Evolutionary conservation across 1,140 invertebrate genomes (phyloP), one percentile per base, ranked within the genome.

Genomic region (Venustaconcha ellipsiformis): DNA sequence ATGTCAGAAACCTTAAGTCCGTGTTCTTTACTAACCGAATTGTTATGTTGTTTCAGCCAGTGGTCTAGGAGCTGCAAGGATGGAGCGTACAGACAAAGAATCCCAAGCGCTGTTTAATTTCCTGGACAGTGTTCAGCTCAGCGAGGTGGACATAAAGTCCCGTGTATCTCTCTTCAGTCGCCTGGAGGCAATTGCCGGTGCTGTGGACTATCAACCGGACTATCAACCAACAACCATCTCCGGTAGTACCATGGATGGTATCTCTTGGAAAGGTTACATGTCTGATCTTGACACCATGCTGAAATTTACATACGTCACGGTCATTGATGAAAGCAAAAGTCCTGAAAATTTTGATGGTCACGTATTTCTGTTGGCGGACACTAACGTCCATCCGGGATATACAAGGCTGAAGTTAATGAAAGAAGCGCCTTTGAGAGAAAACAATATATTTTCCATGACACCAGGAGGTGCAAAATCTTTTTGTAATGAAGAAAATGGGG

Each of bases 191-290:
- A 18, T 70, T 18, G 69, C 69, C 13, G 60, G 60, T 55, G 69
- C 69, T 14, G 69, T 70, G 6, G 69, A 70, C 63, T 70, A 20
- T 70, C 69, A 70, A 62, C 69, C 69, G 20, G 69, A 70, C 56
- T 63, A 62, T 48, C 69, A 70, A 48, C 60, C 60, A 55, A 70
- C 69, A 55, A 70, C 63, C 15, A 17, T 70, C 14, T 62, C 69
- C 30, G 69, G 69, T 15, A 70, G 69, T 48, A 63, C 56, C 13
- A 70, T 70, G 59, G 69, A 70, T 20, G 69, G 69, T 2, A 48
- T 70, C n/a, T 17, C 59, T 23, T 70, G 69, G 69, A 70, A 62
- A 58, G 69, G 69, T 15, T 70, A 70, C 37, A 70, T 70, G 69
- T 62, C 69, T 11, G 69, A 70, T 20, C 60, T 70, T 59, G 69